Conservation (phyloP, 2,113 vertebrate genomes). For the Eolophus roseicapilla region DNA sequence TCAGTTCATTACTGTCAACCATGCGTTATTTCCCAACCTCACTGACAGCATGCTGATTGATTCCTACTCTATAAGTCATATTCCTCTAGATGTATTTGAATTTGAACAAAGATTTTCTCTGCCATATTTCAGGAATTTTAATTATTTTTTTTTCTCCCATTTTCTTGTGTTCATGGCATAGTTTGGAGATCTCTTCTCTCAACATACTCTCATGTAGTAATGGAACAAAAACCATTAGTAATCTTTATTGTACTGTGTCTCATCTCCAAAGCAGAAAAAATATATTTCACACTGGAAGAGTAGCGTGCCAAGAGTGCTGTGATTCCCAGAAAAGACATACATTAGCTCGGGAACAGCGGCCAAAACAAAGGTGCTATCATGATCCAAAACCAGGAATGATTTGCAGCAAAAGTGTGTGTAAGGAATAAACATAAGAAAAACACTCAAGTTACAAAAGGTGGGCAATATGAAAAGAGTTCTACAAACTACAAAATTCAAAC, state of each 20-base stretch:
- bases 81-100: neutral
- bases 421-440: neutral
- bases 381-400: neutral
- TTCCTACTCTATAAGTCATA: neutral
- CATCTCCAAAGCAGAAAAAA: neutral
- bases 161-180: neutral
- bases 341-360: neutral
- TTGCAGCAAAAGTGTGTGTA: neutral
- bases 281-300: neutral
- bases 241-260: neutral
- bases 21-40: neutral
- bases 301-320: rapidly evolving
- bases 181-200: neutral
- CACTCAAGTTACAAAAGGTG: neutral
- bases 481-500: neutral
- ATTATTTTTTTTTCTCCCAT: neutral
- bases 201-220: neutral
- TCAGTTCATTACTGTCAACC: neutral
- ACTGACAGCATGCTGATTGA: neutral
- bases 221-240: neutral
- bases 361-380: neutral
- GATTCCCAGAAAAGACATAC: neutral
- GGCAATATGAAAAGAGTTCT: neutral
- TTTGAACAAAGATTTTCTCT: neutral
- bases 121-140: neutral